phyloP scores from a whole-genome alignment of 2,113 vertebrate genomes.

The Panthera leo region DNA sequence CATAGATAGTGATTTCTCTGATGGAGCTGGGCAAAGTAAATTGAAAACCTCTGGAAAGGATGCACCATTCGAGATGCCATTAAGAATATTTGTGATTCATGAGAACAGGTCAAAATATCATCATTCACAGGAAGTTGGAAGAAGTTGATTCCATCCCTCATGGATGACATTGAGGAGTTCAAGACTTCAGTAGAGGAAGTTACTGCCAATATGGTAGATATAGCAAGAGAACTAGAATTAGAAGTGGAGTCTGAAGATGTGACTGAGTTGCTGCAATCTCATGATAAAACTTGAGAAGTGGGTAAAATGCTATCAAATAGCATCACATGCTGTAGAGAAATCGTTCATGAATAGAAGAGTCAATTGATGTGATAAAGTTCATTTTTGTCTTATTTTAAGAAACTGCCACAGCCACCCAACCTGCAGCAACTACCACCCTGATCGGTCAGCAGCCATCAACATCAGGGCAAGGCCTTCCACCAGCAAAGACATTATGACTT shows the following conservation, averaged over 20 bases:
- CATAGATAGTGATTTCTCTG: neutral
- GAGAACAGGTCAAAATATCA: neutral
- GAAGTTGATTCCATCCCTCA: neutral
- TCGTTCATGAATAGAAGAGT: neutral
- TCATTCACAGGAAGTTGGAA: neutral
- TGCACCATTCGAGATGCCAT: neutral
- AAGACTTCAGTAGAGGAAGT: neutral
- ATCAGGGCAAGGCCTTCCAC: neutral
- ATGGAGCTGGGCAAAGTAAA: neutral
- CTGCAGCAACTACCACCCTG: neutral
- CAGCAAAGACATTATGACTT: neutral
- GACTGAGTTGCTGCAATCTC: neutral
- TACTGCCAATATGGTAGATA: neutral
- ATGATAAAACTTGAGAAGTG: neutral
- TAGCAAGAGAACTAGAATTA: neutral
- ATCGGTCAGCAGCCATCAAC: neutral
- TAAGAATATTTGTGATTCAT: neutral
- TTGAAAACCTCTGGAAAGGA: neutral
- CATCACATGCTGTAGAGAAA: neutral
- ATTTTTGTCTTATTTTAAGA: neutral
- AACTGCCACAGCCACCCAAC: neutral
- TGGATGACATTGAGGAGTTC: neutral
- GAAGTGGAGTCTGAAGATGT: neutral
- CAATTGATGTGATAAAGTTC: neutral
- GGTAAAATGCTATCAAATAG: neutral